A percentile compares a stretch with the other conserved stretches of the same genome.
Evolutionary conservation across 2,797 vertebrate species (phyloP).

Genomic region (Nothura maculosa): DNA sequence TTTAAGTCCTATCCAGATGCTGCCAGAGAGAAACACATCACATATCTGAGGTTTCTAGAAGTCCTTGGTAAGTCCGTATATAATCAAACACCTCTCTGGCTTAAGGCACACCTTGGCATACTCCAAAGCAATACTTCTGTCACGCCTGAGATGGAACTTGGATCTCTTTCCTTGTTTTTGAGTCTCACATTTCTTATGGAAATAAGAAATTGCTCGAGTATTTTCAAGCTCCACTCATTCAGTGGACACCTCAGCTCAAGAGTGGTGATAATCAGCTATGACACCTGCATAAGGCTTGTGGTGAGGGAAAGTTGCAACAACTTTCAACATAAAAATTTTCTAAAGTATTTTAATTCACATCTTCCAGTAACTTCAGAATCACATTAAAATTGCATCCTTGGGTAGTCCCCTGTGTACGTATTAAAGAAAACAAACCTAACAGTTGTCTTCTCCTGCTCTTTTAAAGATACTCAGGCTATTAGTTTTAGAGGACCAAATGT

Average conservation of each 20-base stretch:
- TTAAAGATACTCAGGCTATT: background rate
- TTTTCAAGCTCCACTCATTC: background rate
- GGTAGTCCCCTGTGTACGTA: background rate
- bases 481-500: background rate
- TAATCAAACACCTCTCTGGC: background rate
- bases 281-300: no score
- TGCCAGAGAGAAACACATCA: background rate
- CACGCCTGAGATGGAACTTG: background rate
- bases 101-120: background rate
- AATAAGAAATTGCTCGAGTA: background rate
- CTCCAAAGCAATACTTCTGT: background rate
- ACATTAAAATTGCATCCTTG: background rate
- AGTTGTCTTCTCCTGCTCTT: background rate
- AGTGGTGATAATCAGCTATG: no score
- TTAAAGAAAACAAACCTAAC: background rate
- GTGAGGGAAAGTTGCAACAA: background rate
- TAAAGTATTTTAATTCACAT: background rate
- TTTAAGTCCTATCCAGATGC: background rate
- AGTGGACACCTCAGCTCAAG: background rate
- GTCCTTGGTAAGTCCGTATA: background rate
- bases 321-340: background rate
- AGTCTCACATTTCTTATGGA: no score
- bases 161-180: background rate
- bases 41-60: background rate
- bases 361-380: background rate